Conservation (phyloP, 1,140 invertebrate species). For the Trissolcus basalis region DNA sequence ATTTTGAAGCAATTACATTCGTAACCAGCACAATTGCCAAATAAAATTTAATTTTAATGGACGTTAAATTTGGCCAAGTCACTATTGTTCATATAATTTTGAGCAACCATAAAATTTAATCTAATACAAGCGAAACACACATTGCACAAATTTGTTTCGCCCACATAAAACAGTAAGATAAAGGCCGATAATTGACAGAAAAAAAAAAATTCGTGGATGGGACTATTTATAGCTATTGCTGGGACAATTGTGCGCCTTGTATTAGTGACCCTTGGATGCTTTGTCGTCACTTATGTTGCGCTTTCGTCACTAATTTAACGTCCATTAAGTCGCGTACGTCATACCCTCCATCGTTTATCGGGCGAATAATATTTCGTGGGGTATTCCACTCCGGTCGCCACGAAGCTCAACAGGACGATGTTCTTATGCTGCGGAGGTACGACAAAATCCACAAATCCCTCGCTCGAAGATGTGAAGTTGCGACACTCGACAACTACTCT, state of each 20-base stretch:
- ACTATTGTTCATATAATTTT: no score
- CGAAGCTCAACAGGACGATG: conserved; percentile 70
- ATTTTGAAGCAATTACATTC: no score
- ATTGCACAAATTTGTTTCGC: no score
- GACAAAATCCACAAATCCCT: conserved; percentile 73
- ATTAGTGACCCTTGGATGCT: not conserved
- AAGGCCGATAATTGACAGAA: not conserved
- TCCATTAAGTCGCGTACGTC: conserved; percentile 28
- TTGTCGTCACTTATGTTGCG: not conserved
- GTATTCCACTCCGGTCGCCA: conserved; percentile 72
- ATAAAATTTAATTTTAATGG: no score
- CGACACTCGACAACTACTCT: conserved; percentile 70
- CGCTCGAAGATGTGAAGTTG: conserved; percentile 69
- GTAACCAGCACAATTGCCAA: no score
- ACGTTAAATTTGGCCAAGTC: no score
- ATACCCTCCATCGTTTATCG: conserved; percentile 72
- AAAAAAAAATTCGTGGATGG: no score
- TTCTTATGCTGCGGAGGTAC: conserved; percentile 72
- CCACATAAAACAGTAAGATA: no score
- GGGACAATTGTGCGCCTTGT: not conserved
- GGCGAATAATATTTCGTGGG: conserved; percentile 74
- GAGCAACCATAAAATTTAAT: no score
- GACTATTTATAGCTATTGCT: no score
- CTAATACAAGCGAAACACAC: no score
- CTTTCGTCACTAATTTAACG: conserved; percentile 31